Base-by-base conservation (phyloP, 23 tunicate species). In the Clavelina lepadiformis region DNA sequence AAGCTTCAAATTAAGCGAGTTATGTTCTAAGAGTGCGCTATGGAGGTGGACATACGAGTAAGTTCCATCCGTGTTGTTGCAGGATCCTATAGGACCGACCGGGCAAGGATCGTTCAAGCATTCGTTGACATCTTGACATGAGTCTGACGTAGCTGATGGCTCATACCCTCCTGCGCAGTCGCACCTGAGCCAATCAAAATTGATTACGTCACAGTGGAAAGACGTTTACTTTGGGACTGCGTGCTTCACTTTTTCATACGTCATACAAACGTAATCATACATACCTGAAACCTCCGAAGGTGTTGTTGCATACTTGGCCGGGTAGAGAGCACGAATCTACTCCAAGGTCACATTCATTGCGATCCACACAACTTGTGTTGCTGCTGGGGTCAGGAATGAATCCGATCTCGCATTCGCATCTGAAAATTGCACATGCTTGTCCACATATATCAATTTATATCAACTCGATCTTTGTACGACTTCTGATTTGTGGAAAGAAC, bases 81-180 rank as follows among this genome's bases (percentile, higher is more conserved):
- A 66, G 28, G 26, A 1, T 1, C 72, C 72, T 2, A 1, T 21
- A 13, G 34, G 33, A 23, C 19, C 22, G 2, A 45, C 35, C 8
- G 67, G 67, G 34, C 67, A 61, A 22, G 31, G 36, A 18, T 61
- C 5, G 8, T 31, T 54, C 30, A 26, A 19, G 37, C 82, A 76
- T 30, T 76, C 82, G 53, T 76, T 33, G 33, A 68, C 33, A 32
- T 76, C 82, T 1, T 33, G 65, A 52, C 82, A 76, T 2, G 55
- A 35, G 3, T 11, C 72, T 30, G 55, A 5, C 30, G 56, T 45
- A 19, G 28, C 33, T 33, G 5, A 33, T 34, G 34, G 19, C 33
- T 26, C 24, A 8, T 2, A 2, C 2, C 3, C 5, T 22, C 67
- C 33, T 5, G 45, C 28, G 31, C 44, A 61, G 67, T 34, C 35